These are phyloP conservation scores for Tipula unca DNA, from an alignment of 2,888 invertebrate genomes.

Conservation along the genomic window DNA sequence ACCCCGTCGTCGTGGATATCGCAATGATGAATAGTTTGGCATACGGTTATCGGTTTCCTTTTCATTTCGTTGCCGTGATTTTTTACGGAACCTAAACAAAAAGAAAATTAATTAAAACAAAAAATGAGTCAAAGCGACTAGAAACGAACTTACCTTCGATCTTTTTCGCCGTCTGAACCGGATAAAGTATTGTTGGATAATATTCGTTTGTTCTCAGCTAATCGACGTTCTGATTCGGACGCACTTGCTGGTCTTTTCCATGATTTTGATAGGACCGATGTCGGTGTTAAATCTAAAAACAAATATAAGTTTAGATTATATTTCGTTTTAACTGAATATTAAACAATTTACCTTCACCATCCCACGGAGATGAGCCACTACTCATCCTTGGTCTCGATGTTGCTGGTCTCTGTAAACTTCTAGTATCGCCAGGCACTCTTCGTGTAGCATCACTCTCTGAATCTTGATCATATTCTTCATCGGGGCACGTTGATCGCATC, in stretches of 20 bases:
- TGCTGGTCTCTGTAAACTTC: slow-evolving; percentile 37
- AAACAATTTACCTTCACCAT: slow-evolving; percentile 40
- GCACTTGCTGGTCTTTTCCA: slow-evolving; percentile 53
- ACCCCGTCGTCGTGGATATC: slow-evolving; percentile 34
- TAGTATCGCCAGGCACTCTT: slow-evolving; percentile 29
- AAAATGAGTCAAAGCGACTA: neutral
- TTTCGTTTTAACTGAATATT: neutral
- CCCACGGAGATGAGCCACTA: slow-evolving; percentile 48
- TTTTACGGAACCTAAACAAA: slow-evolving; percentile 37
- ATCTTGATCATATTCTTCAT: slow-evolving; percentile 47
- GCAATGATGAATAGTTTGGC: slow-evolving; percentile 26
- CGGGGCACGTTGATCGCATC: slow-evolving; percentile 33
- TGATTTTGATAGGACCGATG: slow-evolving; percentile 34
- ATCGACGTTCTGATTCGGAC: slow-evolving; percentile 43
- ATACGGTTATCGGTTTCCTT: slow-evolving; percentile 37
- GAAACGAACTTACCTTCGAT: slow-evolving; percentile 41
- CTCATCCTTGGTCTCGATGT: slow-evolving; percentile 36
- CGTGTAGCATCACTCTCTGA: slow-evolving; percentile 42
- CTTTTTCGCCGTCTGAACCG: slow-evolving; percentile 49
- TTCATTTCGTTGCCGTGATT: slow-evolving; percentile 43
- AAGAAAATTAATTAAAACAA: neutral
- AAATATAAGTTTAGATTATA: neutral
- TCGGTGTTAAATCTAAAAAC: slow-evolving; percentile 22
- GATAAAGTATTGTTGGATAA: slow-evolving; percentile 36
- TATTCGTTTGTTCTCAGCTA: slow-evolving; percentile 35